Conservation (phyloP, 1,140 invertebrate genomes). For the Pararge aegeria region DNA sequence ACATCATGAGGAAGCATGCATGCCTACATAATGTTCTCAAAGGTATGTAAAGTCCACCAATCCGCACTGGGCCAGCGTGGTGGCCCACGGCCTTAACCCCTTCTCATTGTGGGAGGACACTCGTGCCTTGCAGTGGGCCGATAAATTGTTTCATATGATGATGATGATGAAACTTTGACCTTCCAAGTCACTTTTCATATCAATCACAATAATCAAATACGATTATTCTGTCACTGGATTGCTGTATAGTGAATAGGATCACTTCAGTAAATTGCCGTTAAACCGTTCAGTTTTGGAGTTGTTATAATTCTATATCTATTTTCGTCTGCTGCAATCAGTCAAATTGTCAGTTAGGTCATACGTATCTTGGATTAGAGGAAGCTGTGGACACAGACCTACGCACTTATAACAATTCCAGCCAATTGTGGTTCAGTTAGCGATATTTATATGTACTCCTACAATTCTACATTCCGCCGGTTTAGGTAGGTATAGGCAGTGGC, state of each 20-base stretch:
- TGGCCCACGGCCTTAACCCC: too few relatives aligned
- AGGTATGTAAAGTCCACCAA: too few relatives aligned
- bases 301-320: conserved; percentile 27
- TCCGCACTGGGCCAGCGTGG: too few relatives aligned
- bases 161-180: not conserved
- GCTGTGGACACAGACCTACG: conserved; percentile 38
- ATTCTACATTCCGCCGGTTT: not conserved
- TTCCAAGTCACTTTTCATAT: conserved; percentile 5
- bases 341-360: conserved; percentile 44
- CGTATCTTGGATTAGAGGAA: conserved; percentile 46
- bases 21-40: too few relatives aligned
- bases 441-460: conserved; percentile 1
- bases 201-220: not conserved
- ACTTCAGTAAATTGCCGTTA: conserved; percentile 25
- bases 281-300: conserved; percentile 23
- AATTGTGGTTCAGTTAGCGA: conserved; percentile 33
- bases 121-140: too few relatives aligned
- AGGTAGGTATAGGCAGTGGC: too few relatives aligned
- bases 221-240: conserved; percentile 5
- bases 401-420: conserved; percentile 35
- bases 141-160: too few relatives aligned
- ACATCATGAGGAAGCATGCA: too few relatives aligned
- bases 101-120: too few relatives aligned
- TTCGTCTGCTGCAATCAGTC: conserved; percentile 34
- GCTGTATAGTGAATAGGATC: conserved; percentile 17